These are phyloP conservation scores for Dipodomys ordii DNA, from an alignment of 2,113 vertebrate genomes.

Conservation along the genomic window DNA sequence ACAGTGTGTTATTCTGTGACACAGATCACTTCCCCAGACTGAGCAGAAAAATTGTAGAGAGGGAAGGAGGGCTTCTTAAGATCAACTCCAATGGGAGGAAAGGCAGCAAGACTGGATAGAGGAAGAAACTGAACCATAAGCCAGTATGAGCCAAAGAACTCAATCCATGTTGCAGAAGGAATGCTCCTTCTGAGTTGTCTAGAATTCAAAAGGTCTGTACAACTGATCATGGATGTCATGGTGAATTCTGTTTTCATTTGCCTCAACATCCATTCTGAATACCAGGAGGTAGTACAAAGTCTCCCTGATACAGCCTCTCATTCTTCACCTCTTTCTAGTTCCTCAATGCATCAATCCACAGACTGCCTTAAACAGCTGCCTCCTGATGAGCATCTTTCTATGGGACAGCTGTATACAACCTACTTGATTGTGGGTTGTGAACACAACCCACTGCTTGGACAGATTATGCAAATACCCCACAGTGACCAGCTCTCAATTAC, in stretches of 20 bases:
- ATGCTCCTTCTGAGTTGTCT: background rate
- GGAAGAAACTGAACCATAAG: background rate
- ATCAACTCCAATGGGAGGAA: background rate
- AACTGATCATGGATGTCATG: background rate
- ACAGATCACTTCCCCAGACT: background rate
- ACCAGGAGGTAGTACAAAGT: background rate
- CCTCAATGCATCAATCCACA: background rate
- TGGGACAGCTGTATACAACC: background rate
- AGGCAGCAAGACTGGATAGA: background rate
- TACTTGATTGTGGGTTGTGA: too few species aligned
- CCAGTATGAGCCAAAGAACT: background rate
- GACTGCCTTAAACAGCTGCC: too few species aligned
- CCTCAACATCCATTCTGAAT: background rate
- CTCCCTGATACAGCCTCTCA: background rate
- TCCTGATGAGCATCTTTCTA: too few species aligned
- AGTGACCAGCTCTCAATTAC: background rate
- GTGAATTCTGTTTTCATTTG: background rate
- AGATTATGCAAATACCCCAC: background rate
- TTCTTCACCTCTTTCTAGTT: background rate
- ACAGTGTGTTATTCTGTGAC: background rate
- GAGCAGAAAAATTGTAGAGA: background rate
- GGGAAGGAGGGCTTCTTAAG: background rate
- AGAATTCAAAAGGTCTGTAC: background rate
- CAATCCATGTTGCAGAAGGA: background rate
- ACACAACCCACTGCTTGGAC: background rate